Base-by-base conservation (phyloP, 2,113 vertebrate species). In the Gymnocephalus cernua region DNA sequence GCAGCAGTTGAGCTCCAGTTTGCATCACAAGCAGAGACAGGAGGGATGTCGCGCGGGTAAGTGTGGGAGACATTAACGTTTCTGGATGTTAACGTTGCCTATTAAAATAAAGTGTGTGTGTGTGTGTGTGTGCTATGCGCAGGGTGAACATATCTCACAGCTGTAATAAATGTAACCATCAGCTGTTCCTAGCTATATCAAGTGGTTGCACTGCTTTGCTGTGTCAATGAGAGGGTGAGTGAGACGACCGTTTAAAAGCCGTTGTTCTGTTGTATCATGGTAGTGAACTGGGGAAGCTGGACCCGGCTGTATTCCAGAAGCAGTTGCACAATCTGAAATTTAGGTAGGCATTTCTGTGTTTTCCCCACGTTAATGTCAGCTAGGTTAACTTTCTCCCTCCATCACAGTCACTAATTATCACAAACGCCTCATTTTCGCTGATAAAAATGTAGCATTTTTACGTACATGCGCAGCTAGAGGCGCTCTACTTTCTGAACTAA, bases 41-140 rank as follows among this genome's bases (percentile, higher is more conserved):
- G 35, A 74, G 38, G 10, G 18, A 86, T 83, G 80, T 77, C 65
- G 66, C 66, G 71, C 66, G 74, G 89, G 85, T 90, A 82, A 88
- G 66, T 78, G 35, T 48, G 14, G 41, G 44, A 2, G 41, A 44
- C 25, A 0, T 19, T 23, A 6, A 18, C 38, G 21, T 44, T 25
- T 18, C n/a, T 35, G 16, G 21, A 64, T 71, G 29, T 32, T 29
- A 1, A 9, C 48, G 8, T n/a, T 50, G 4, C 1, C 7, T 53
- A 7, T 64, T 32, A 21, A 4, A 9, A n/a, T 9, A 23, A n/a
- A 4, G 9, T 41, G 10, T 8, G 32, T 32, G 32, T 6, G 16
- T 50, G 7, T 11, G 6, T 27, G 4, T 27, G 21, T 19, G 16
- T 56, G 18, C 0, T 14, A 0, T 50, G 1, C 18, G 15, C 12